These are phyloP conservation scores for Oryzias woworae DNA, from an alignment of 2,113 vertebrate species.

Conservation along the genomic window DNA sequence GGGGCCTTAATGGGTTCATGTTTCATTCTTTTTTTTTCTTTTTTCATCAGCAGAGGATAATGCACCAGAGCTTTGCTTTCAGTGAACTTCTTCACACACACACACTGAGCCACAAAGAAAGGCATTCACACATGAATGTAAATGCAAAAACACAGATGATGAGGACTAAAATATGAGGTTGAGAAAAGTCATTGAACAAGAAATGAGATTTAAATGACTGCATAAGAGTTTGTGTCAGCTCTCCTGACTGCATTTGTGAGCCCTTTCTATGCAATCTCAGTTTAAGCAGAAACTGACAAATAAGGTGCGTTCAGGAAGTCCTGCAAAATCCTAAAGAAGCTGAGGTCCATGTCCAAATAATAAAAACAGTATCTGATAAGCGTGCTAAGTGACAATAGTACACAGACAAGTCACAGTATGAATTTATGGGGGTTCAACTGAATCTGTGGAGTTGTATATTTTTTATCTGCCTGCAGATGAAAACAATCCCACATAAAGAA, in stretches of 20 bases:
- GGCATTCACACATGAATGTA: not conserved
- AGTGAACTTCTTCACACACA: constrained; percentile 6
- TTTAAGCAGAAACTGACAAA: constrained; percentile 35
- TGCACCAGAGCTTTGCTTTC: constrained; percentile 34
- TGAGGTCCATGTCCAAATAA: constrained; percentile 10
- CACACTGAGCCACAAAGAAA: constrained; percentile 1
- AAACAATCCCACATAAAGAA: constrained; percentile 11
- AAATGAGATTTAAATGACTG: constrained; percentile 41
- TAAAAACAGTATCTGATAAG: constrained; percentile 35
- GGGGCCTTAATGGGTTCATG: constrained; percentile 69
- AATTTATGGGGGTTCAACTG: constrained; percentile 11
- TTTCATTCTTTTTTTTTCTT: constrained; percentile 55
- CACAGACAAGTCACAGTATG: constrained; percentile 23
- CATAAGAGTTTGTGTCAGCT: constrained; percentile 13
- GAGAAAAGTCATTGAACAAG: constrained; percentile 45
- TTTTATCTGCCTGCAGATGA: constrained; percentile 10
- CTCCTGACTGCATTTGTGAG: constrained; percentile 11
- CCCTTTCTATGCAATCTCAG: constrained; percentile 26
- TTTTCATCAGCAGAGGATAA: constrained; percentile 47
- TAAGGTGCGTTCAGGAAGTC: constrained; percentile 19
- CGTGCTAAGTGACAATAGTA: constrained; percentile 29
- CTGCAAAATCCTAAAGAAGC: constrained; percentile 6
- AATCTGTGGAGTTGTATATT: not conserved
- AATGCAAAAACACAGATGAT: not conserved
- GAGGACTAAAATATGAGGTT: constrained; percentile 16